These are phyloP conservation scores for Diplosoma virens DNA, from an alignment of 23 tunicate species.

Conservation along the genomic window DNA sequence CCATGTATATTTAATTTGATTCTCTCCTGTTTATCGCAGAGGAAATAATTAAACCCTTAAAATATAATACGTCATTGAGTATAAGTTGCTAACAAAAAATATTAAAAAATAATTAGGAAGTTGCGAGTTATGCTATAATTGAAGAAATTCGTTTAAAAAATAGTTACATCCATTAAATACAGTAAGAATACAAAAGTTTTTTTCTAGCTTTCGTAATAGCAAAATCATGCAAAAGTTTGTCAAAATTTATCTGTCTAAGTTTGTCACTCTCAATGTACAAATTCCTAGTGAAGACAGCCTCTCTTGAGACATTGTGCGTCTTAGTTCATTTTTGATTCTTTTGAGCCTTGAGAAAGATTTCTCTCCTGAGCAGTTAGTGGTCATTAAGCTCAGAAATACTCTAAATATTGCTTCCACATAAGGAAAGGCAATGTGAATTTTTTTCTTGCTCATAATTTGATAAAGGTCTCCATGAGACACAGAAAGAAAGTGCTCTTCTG, in stretches of 20 bases:
- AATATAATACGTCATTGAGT: neutral
- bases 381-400: too few species aligned
- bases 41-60: neutral
- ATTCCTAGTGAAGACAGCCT: neutral
- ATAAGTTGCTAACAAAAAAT: neutral
- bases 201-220: neutral
- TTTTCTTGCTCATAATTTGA: too few species aligned
- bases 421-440: too few species aligned
- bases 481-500: too few species aligned
- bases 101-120: too few species aligned
- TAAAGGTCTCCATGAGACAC: too few species aligned
- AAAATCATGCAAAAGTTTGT: neutral
- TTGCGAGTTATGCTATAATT: neutral
- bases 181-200: neutral
- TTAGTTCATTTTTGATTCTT: too few species aligned
- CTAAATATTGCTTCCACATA: too few species aligned
- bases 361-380: neutral
- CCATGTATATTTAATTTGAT: neutral
- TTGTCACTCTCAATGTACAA: neutral
- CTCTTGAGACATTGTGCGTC: neutral
- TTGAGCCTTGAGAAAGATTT: too few species aligned
- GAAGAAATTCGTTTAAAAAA: neutral
- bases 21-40: neutral
- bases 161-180: neutral
- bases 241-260: neutral